Percentiles rank a stretch among this genome's conserved stretches.
Evolutionary conservation across 2,797 vertebrate species (phyloP).

Genomic region (Cossypha polioptera): DNA sequence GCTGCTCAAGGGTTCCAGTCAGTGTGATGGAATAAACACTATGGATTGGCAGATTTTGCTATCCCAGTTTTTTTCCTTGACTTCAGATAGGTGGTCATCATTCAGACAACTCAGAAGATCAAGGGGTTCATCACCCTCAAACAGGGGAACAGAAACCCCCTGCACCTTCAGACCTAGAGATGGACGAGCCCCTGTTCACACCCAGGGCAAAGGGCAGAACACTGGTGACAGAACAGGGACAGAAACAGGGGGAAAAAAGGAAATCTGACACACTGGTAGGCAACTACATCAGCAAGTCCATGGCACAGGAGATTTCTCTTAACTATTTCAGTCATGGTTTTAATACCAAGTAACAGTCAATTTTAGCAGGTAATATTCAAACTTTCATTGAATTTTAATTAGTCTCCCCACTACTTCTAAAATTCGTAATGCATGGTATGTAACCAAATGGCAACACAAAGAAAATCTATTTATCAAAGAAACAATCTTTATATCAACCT

Average conservation of each 20-base stretch:
- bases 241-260: rapidly evolving
- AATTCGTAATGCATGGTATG: neutral
- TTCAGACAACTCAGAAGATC: neutral
- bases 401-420: neutral
- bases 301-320: neutral
- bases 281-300: neutral
- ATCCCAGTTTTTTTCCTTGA: neutral
- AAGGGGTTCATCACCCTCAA: neutral
- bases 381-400: neutral
- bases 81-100: neutral
- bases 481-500: neutral
- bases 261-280: neutral
- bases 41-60: rapidly evolving
- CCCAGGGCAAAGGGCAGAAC: neutral
- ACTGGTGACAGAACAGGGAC: rapidly evolving
- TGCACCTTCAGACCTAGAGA: neutral
- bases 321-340: neutral
- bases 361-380: neutral
- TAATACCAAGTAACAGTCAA: neutral
- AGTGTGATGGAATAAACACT: neutral
- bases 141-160: neutral
- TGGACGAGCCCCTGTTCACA: rapidly evolving
- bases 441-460: neutral
- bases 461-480: neutral
- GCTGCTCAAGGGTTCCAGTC: neutral